These are phyloP conservation scores for Mystacornis crossleyi DNA, from an alignment of 2,113 vertebrate species.

Conservation along the genomic window DNA sequence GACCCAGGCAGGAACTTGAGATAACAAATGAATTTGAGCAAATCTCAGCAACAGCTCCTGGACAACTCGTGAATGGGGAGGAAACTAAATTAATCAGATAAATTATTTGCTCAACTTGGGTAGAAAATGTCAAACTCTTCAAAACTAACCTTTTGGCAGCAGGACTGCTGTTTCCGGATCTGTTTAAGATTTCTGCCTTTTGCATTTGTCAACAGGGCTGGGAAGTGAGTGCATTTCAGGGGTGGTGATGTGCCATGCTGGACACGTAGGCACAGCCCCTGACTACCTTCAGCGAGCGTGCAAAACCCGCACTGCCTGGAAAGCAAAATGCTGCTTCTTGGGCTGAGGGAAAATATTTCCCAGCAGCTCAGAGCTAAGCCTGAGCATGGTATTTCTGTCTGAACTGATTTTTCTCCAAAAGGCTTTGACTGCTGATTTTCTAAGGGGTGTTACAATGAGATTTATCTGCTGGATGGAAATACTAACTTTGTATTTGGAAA, in stretches of 20 bases:
- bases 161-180: constrained; percentile 35
- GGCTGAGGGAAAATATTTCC: background rate
- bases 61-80: background rate
- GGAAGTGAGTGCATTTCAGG: background rate
- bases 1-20: constrained; percentile 13
- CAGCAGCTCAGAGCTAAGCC: background rate
- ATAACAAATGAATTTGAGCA: constrained; percentile 52
- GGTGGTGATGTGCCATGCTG: background rate
- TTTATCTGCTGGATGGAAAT: background rate
- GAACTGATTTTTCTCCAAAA: background rate
- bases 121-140: constrained; percentile 62
- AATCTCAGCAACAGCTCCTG: constrained; percentile 48
- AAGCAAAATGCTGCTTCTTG: background rate
- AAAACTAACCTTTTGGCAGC: constrained; percentile 56
- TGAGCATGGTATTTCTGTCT: background rate
- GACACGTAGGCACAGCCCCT: background rate
- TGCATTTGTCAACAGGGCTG: constrained; percentile 30
- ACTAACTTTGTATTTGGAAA: background rate
- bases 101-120: constrained; percentile 50
- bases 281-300: background rate
- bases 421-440: background rate
- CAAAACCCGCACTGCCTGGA: background rate
- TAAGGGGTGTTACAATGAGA: background rate
- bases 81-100: constrained; percentile 67
- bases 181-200: constrained; percentile 45